Conservation (phyloP, 2,797 vertebrate species). For the Leontopithecus rosalia region DNA sequence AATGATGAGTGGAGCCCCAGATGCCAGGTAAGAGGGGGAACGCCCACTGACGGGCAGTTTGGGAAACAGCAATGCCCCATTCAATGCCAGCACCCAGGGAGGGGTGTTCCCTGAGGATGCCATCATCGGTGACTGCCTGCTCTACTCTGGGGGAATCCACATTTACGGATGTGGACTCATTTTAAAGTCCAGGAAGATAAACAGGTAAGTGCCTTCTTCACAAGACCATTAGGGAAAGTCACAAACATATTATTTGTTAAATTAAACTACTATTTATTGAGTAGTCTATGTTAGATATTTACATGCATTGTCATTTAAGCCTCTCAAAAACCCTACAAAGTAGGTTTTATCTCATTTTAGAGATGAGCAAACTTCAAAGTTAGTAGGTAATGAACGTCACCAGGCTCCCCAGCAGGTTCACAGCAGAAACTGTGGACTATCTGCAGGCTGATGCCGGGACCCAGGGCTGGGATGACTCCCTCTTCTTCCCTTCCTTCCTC, state of each 20-base stretch:
- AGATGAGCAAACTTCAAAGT: neutral
- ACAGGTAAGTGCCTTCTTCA: neutral
- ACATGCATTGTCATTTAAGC: neutral
- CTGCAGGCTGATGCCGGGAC: neutral
- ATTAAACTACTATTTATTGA: neutral
- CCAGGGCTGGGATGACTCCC: too few relatives aligned
- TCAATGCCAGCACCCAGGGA: neutral
- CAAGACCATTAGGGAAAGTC: neutral
- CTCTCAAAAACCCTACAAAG: neutral
- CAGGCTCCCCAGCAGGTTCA: neutral
- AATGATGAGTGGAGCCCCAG: neutral
- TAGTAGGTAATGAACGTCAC: neutral
- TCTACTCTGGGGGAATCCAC: neutral
- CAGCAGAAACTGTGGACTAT: neutral
- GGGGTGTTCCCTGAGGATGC: neutral
- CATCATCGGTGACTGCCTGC: too few relatives aligned
- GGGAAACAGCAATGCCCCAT: neutral
- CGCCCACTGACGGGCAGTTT: rapidly evolving
- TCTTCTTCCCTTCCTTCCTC: neutral
- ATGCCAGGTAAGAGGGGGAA: neutral
- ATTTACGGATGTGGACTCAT: neutral
- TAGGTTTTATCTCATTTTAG: neutral
- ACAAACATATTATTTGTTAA: neutral
- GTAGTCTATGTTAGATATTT: neutral
- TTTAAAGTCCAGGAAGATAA: neutral